These are phyloP conservation scores for Heliothis subflexa DNA, from an alignment of 1,140 invertebrate species.

Conservation along the genomic window DNA sequence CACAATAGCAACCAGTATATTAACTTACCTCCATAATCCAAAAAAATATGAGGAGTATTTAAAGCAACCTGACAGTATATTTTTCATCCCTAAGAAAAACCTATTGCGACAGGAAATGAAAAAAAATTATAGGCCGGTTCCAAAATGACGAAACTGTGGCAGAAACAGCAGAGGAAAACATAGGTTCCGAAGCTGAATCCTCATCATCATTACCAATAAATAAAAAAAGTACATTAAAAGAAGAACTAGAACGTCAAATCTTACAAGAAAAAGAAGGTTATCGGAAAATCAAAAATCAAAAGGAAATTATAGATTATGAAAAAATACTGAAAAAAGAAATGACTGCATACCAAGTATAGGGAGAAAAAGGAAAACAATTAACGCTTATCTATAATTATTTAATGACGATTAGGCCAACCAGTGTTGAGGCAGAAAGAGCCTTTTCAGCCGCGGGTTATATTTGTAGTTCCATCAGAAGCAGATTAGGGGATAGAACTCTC, in stretches of 20 bases:
- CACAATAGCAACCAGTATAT: not conserved
- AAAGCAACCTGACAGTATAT: not conserved
- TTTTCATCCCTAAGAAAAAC: conserved; percentile 2
- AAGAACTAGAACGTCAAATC: too few species aligned
- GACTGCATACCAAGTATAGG: conserved; percentile 26
- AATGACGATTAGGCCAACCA: too few species aligned
- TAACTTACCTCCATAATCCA: conserved; percentile 6
- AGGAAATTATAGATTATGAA: too few species aligned
- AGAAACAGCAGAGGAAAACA: not conserved
- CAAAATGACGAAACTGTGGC: not conserved
- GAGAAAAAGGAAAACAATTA: conserved; percentile 38
- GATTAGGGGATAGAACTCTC: too few species aligned
- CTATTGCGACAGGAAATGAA: not conserved
- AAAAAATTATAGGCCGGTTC: not conserved
- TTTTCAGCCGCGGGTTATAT: too few species aligned
- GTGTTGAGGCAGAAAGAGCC: too few species aligned
- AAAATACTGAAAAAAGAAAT: conserved; percentile 42
- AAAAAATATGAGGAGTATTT: not conserved
- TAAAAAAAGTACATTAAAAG: not conserved
- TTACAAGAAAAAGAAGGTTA: too few species aligned
- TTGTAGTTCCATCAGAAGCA: too few species aligned
- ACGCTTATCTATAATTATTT: not conserved
- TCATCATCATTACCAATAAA: too few species aligned
- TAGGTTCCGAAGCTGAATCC: too few species aligned
- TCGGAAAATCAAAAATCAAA: too few species aligned